Conservation (phyloP, 1,140 invertebrate genomes). For the Alviniconcha marisindica region DNA sequence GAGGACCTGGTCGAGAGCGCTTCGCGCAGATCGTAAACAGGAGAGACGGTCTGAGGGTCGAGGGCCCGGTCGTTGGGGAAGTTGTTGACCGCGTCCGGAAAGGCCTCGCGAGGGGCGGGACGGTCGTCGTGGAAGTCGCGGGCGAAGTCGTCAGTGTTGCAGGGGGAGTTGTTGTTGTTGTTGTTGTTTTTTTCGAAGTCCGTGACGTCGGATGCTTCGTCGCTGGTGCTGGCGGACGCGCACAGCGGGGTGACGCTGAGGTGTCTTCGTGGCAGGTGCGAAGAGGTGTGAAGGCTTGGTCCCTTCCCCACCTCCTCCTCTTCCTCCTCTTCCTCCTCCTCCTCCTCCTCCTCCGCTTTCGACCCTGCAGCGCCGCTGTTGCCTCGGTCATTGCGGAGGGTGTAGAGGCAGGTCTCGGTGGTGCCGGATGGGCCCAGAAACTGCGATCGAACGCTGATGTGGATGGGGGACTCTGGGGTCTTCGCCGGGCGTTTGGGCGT, state of each 20-base stretch:
- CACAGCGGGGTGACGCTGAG: neutral
- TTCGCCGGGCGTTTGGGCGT: neutral
- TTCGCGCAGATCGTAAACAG: neutral
- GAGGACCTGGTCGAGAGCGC: neutral
- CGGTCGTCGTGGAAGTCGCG: neutral
- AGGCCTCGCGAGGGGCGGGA: neutral
- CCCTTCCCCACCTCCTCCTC: neutral
- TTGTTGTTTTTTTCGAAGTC: neutral
- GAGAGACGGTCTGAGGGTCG: too few relatives aligned
- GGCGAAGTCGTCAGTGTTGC: too few relatives aligned
- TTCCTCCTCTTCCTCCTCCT: neutral
- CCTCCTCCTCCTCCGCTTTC: neutral
- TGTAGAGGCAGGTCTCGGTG: too few relatives aligned
- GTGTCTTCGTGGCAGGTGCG: neutral
- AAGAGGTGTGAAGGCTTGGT: neutral
- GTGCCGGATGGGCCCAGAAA: neutral
- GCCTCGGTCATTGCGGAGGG: too few relatives aligned
- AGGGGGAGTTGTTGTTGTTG: too few relatives aligned
- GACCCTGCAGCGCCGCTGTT: too few relatives aligned
- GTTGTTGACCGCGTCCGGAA: too few relatives aligned
- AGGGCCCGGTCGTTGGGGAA: neutral
- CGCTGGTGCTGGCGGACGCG: constrained; percentile 15
- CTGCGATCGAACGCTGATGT: constrained; percentile 6
- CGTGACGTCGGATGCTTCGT: constrained; percentile 29
- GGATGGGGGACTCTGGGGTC: neutral